A percentile compares a stretch with the other conserved stretches of the same genome.
Conservation (phyloP, 2,888 invertebrate genomes). For the Trissonchulus sp. region DNA sequence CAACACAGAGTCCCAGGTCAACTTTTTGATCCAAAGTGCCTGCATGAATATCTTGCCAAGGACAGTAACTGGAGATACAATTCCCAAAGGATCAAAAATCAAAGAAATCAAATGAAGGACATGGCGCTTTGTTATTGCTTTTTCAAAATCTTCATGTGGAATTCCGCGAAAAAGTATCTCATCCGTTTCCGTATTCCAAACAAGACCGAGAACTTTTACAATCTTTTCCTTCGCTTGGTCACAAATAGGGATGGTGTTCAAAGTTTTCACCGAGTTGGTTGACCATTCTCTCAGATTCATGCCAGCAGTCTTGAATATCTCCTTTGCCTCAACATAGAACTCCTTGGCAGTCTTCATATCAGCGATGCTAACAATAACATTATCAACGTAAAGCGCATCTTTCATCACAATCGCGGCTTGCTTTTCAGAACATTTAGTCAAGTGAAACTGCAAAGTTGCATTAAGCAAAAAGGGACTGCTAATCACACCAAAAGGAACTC, state of each 20-base stretch:
- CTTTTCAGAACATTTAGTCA: not conserved
- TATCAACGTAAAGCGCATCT: conserved; percentile 35
- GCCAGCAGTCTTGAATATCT: too few relatives aligned
- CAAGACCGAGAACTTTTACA: too few relatives aligned
- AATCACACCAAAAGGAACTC: conserved; percentile 37
- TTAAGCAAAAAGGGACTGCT: conserved; percentile 33
- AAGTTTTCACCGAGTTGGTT: conserved; percentile 4
- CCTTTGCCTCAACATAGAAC: conserved; percentile 29
- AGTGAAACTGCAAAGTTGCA: conserved; percentile 11
- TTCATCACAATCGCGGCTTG: too few relatives aligned
- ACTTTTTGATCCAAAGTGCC: conserved; percentile 38
- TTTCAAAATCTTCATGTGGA: too few relatives aligned
- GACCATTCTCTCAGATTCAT: too few relatives aligned
- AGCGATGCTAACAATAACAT: conserved; percentile 24
- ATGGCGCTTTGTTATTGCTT: conserved; percentile 34
- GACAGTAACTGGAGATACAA: conserved; percentile 33
- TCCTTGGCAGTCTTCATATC: conserved; percentile 21
- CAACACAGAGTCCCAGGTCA: conserved; percentile 40
- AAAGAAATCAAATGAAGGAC: conserved; percentile 35
- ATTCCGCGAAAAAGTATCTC: too few relatives aligned
- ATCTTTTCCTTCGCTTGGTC: too few relatives aligned
- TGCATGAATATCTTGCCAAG: conserved; percentile 40
- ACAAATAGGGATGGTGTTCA: too few relatives aligned
- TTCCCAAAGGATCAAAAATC: conserved; percentile 38
- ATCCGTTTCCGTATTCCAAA: too few relatives aligned